Evolutionary conservation across 2,113 vertebrate genomes (phyloP), one percentile per base, ranked within the genome.

Genomic region (Pagrus major): DNA sequence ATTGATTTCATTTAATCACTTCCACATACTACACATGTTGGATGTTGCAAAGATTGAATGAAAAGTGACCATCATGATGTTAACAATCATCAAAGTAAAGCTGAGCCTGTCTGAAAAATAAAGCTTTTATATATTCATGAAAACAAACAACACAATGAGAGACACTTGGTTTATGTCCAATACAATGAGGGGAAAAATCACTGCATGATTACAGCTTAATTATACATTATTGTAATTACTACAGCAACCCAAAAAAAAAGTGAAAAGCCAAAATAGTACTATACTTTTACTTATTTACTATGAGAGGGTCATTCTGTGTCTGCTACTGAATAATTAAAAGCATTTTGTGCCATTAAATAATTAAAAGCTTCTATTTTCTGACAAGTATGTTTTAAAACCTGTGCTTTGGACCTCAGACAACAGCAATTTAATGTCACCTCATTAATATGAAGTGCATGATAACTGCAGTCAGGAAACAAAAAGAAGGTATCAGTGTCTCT

Each of bases 121-220:
- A 58, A 52, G 33, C 25, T 35, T 35, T 39, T 27, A 59, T 9
- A 60, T 37, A 71, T 23, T 41, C 18, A 72, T 72, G 14, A 33
- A 54, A 68, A 41, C 51, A 65, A 31, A 58, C 41, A 54, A 52
- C n/a, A 47, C 23, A 64, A 54, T 12, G 20, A 31, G 33, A 42
- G 46, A 6, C 44, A 21, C 18, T 51, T 51, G 33, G 33, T 63
- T n/a, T 52, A 16, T n/a, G 35, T 31, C 35, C 23, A 63, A 42
- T 37, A 21, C 21, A 39, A 31, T 16, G 15, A 2, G 46, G 21
- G 4, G 46, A 2, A 52, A 25, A 12, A 11, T 21, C 1, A 25
- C 1, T 5, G 23, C 29, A 81, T 61, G 41, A 56, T 69, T 54
- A 33, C 16, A 71, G n/a, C 11, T 51, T 64, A 71, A 75, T 75